Conservation (phyloP, 2,113 vertebrate genomes). For the Rhinoptilus africanus region DNA sequence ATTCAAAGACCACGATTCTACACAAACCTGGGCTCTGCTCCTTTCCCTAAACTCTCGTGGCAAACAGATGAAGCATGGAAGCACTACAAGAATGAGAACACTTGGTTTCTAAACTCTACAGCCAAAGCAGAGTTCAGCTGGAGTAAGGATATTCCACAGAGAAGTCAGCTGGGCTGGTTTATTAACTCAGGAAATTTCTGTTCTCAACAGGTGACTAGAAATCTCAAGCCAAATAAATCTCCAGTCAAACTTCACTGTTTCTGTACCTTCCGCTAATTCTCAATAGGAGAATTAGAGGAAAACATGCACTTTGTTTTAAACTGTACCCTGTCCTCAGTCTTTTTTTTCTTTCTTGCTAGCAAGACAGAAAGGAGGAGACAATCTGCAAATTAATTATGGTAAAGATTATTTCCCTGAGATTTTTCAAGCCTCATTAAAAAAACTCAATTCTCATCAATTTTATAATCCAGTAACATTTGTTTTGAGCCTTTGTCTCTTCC, state of each 20-base stretch:
- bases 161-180: not conserved
- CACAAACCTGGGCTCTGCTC: not conserved
- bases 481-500: not conserved
- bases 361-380: not conserved
- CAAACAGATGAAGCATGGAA: not conserved
- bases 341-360: not conserved
- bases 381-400: not conserved
- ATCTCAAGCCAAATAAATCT: not conserved
- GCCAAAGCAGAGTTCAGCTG: not conserved
- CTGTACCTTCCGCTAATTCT: not conserved
- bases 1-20: not conserved
- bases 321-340: not conserved
- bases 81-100: not conserved
- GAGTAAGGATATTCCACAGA: not conserved
- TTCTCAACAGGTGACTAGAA: not conserved
- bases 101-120: not conserved
- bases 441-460: not conserved
- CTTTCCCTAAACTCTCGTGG: not conserved
- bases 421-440: conserved; percentile 27
- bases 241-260: not conserved
- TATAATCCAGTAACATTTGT: conserved; percentile 1
- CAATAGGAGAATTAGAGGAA: not conserved
- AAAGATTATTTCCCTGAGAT: not conserved
- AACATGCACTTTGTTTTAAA: not conserved
- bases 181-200: not conserved